These are phyloP conservation scores for Edolisoma coerulescens DNA, from an alignment of 2,113 vertebrate genomes.

Conservation along the genomic window DNA sequence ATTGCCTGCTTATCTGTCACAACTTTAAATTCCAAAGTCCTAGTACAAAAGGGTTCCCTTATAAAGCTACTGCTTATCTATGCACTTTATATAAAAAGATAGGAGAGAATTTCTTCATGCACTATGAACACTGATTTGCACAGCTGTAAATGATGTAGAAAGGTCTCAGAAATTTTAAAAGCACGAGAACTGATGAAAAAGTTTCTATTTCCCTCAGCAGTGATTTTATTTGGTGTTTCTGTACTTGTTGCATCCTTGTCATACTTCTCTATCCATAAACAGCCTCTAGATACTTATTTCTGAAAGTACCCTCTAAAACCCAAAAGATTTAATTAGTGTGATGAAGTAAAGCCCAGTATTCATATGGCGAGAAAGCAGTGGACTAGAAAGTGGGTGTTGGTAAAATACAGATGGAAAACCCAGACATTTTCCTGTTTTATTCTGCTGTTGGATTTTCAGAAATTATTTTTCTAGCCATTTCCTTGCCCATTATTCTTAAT, in stretches of 20 bases:
- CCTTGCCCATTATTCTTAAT: slow-evolving; percentile 68
- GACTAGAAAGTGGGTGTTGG: slow-evolving; percentile 53
- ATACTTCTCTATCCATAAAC: background rate
- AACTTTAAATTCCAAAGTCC: background rate
- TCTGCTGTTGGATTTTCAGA: slow-evolving; percentile 64
- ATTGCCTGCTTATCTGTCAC: background rate
- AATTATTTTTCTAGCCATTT: slow-evolving; percentile 69
- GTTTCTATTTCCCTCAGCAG: background rate
- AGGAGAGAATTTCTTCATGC: background rate
- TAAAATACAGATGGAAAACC: slow-evolving; percentile 63
- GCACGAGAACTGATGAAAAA: background rate
- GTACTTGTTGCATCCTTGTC: background rate
- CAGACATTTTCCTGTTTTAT: slow-evolving; percentile 69
- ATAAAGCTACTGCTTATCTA: background rate
- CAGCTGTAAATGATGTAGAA: background rate
- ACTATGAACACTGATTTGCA: background rate
- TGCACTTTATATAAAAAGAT: background rate
- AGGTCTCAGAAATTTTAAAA: background rate
- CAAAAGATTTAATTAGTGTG: background rate
- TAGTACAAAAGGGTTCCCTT: background rate
- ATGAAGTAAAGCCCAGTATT: slow-evolving; percentile 25
- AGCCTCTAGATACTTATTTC: background rate
- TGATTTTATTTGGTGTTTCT: background rate
- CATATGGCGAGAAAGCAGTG: slow-evolving; percentile 3
- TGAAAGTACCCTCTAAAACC: background rate